Evolutionary conservation across 2,113 vertebrate species (phyloP).

Genomic region (Hydrolagus affinis): DNA sequence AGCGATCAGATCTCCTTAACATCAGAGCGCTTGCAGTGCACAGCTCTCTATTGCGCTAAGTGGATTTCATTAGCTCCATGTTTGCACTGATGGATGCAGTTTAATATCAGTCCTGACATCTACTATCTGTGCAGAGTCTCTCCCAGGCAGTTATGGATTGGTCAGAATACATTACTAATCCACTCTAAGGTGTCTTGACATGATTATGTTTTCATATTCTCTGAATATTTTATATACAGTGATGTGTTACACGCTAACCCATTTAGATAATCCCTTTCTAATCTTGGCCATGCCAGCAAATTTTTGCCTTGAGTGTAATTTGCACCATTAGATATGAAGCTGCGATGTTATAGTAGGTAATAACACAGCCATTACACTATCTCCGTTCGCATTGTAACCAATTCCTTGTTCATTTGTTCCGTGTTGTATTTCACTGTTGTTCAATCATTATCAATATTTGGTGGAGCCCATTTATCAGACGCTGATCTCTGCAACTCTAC

Average conservation of each 20-base stretch:
- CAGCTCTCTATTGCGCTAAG: neutral
- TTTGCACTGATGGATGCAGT: constrained; percentile 23
- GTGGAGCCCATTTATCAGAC: constrained; percentile 9
- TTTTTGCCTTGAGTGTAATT: neutral
- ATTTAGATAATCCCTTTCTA: no score
- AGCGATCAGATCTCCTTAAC: neutral
- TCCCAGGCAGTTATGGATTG: constrained; percentile 26
- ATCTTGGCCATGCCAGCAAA: neutral
- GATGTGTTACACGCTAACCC: neutral
- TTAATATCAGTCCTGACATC: constrained; percentile 22
- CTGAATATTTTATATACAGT: neutral
- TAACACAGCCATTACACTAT: neutral
- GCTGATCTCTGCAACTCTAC: no score
- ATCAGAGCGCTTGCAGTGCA: neutral
- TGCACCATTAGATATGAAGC: no score
- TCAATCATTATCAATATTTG: constrained; percentile 16
- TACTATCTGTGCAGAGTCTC: constrained; percentile 15
- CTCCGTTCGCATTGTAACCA: neutral
- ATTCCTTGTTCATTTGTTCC: constrained; percentile 18
- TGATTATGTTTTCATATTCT: neutral
- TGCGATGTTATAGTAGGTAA: neutral
- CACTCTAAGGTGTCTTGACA: neutral
- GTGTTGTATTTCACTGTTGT: constrained; percentile 4
- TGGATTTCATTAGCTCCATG: constrained; percentile 23
- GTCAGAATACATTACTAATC: neutral